Conservation (phyloP, 2,797 vertebrate species). For the Steatocranus sp. region DNA sequence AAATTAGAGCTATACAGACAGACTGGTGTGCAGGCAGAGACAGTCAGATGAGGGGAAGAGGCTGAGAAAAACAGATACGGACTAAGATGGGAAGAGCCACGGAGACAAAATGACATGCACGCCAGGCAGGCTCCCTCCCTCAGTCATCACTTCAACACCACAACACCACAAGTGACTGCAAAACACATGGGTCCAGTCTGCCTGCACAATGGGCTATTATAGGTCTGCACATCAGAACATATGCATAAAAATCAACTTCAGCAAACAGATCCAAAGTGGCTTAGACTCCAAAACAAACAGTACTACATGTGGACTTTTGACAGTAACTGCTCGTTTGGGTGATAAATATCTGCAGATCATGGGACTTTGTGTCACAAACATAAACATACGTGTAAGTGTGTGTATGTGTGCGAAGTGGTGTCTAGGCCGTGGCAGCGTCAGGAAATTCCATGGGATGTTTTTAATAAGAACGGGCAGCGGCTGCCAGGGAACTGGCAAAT, state of each 20-base stretch:
- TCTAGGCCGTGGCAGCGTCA: slow-evolving; percentile 63
- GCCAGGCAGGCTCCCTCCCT: slow-evolving; percentile 30
- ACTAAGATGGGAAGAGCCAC: slow-evolving; percentile 23
- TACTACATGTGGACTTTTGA: slow-evolving; percentile 46
- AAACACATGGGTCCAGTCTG: slow-evolving; percentile 62
- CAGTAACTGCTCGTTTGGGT: slow-evolving; percentile 21
- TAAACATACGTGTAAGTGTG: slow-evolving; percentile 22
- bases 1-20: background rate
- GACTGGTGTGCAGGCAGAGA: background rate
- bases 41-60: background rate
- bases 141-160: slow-evolving; percentile 59
- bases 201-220: slow-evolving; percentile 45
- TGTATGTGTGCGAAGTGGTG: slow-evolving; percentile 20
- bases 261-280: background rate
- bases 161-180: slow-evolving; percentile 59
- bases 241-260: slow-evolving; percentile 12
- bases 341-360: slow-evolving; percentile 43
- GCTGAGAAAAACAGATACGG: slow-evolving; percentile 30
- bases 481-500: slow-evolving; percentile 67
- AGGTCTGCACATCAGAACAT: background rate
- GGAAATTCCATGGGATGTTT: slow-evolving; percentile 82
- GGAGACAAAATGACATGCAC: slow-evolving; percentile 41
- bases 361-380: slow-evolving; percentile 23
- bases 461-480: slow-evolving; percentile 68
- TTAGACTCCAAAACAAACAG: slow-evolving; percentile 48